Percentiles rank a stretch among this genome's conserved stretches.
Evolutionary conservation across 2,888 invertebrate genomes (phyloP).

Genomic region (Temnothorax ravouxi): DNA sequence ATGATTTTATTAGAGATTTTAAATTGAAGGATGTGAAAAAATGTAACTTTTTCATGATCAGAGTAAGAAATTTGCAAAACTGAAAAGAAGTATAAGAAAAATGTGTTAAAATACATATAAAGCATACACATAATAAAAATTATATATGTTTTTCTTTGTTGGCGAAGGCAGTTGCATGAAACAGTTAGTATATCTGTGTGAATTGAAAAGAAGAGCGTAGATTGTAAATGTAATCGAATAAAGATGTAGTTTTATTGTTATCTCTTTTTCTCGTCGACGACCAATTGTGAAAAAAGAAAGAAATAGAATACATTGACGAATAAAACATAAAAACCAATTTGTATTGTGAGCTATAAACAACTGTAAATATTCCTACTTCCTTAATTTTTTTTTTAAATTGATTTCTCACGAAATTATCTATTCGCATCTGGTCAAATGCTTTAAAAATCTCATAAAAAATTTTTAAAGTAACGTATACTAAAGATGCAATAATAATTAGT

Average conservation of each 20-base stretch:
- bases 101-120: not conserved
- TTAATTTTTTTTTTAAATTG: constrained; percentile 18
- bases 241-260: constrained; percentile 42
- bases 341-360: constrained; percentile 72
- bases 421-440: not conserved
- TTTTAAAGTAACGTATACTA: not conserved
- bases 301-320: constrained; percentile 64
- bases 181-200: constrained; percentile 27
- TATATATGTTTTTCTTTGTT: constrained; percentile 30
- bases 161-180: constrained; percentile 7
- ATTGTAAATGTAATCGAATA: constrained; percentile 44
- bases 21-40: not conserved
- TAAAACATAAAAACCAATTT: constrained; percentile 75
- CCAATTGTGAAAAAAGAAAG: constrained; percentile 73
- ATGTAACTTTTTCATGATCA: not conserved
- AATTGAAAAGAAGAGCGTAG: constrained; percentile 25
- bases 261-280: constrained; percentile 63
- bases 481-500: not conserved
- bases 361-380: constrained; percentile 69
- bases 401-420: constrained; percentile 39
- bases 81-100: constrained; percentile 1
- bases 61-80: constrained; percentile 15
- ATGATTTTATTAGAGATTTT: constrained; percentile 7
- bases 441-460: not conserved
- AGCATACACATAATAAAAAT: not conserved